Evolutionary conservation across 1,140 invertebrate species (phyloP).

Genomic region (Diachasmimorpha longicaudata): DNA sequence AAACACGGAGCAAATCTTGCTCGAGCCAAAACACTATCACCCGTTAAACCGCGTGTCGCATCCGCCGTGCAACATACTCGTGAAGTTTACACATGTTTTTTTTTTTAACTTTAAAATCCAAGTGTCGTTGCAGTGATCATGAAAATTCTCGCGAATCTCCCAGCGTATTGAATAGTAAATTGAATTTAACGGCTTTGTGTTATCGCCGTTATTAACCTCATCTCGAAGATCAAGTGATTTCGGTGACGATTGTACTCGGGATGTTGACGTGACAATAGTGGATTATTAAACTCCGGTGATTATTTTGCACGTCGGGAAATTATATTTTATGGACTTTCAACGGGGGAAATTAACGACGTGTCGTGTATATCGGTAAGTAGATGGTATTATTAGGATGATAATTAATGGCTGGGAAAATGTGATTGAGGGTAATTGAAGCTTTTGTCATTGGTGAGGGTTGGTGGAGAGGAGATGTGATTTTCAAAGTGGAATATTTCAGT

Average conservation of each 20-base stretch:
- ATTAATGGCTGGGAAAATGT: neutral
- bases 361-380: neutral
- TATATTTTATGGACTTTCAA: neutral
- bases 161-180: no score
- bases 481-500: neutral
- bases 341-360: neutral
- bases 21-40: neutral
- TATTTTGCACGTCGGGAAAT: neutral
- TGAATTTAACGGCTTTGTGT: no score
- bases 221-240: neutral
- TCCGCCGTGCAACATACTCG: neutral
- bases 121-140: neutral
- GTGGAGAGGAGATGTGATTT: neutral
- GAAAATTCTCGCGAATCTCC: no score
- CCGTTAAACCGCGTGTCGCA: neutral
- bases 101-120: neutral
- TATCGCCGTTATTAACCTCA: neutral
- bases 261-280: no score
- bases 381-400: neutral
- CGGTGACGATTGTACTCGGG: no score
- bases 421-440: neutral
- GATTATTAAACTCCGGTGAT: no score
- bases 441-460: neutral
- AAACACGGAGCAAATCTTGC: neutral
- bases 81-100: neutral